Evolutionary conservation across 1,140 invertebrate genomes (phyloP).

Genomic region (Heliconius himera): DNA sequence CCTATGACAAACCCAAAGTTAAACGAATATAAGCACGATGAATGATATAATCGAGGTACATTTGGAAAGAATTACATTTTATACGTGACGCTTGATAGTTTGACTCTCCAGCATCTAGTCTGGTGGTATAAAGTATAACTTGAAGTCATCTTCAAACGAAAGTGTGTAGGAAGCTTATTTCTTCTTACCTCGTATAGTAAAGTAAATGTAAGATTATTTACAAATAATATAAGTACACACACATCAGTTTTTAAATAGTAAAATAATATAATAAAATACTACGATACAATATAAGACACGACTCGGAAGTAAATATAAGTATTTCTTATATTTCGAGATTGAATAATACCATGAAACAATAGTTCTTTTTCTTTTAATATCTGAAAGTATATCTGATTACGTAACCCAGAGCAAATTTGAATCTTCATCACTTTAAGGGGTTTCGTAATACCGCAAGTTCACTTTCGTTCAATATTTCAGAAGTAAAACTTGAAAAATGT

Average conservation of each 20-base stretch:
- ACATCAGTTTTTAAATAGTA: neutral
- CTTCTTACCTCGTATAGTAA: neutral
- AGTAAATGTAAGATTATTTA: neutral
- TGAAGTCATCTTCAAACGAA: too few relatives aligned
- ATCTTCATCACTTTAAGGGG: neutral
- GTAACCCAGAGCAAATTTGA: conserved; percentile 17
- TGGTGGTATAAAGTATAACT: too few relatives aligned
- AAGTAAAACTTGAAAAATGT: neutral
- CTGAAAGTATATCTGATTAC: conserved; percentile 26
- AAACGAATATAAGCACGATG: too few relatives aligned
- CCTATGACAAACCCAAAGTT: too few relatives aligned
- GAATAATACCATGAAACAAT: neutral
- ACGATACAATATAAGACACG: neutral
- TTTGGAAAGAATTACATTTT: neutral
- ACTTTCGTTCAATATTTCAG: neutral
- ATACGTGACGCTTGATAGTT: neutral
- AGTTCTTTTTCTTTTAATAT: conserved; percentile 15
- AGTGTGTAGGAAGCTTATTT: too few relatives aligned
- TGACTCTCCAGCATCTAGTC: neutral
- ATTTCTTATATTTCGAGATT: neutral
- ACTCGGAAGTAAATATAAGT: neutral
- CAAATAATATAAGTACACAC: neutral
- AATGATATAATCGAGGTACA: too few relatives aligned
- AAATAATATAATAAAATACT: neutral
- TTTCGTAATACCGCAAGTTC: conserved; percentile 11